These are phyloP conservation scores for Tuberolachnus salignus DNA, from an alignment of 2,888 invertebrate species.

Conservation along the genomic window DNA sequence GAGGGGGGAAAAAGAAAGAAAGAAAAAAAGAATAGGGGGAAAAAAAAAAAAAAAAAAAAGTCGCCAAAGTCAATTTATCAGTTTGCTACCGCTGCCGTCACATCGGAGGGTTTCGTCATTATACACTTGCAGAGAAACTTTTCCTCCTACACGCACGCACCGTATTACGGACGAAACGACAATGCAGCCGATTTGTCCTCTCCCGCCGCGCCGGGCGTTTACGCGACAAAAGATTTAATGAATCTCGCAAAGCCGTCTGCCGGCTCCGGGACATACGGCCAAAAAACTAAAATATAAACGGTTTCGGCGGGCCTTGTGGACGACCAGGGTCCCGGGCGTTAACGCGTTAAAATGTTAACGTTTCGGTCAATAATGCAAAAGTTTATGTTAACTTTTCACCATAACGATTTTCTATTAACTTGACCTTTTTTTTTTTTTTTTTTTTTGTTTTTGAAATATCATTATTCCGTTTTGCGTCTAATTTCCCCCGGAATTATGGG, in stretches of 20 bases:
- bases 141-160: neutral
- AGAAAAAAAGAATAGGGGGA: neutral
- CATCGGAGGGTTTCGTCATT: conserved; percentile 38
- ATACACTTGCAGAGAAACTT: conserved; percentile 35
- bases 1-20: too few species aligned
- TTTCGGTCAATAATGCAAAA: too few species aligned
- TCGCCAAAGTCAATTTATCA: conserved; percentile 54
- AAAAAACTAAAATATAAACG: conserved; percentile 17
- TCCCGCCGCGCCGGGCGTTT: neutral
- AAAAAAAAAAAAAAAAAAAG: conserved; percentile 14
- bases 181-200: neutral
- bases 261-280: neutral
- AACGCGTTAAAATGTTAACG: too few species aligned
- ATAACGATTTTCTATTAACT: too few species aligned
- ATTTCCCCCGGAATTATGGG: too few species aligned
- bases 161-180: too few species aligned
- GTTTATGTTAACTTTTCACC: too few species aligned
- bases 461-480: too few species aligned
- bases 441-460: too few species aligned
- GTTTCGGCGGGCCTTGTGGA: neutral
- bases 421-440: too few species aligned
- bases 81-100: conserved; percentile 19
- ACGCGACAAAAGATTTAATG: conserved; percentile 47
- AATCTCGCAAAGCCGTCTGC: conserved; percentile 17
- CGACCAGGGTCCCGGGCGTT: too few species aligned